These are phyloP conservation scores for Scelioninae gen. 2 DNA, from an alignment of 2,888 invertebrate genomes.

Conservation along the genomic window DNA sequence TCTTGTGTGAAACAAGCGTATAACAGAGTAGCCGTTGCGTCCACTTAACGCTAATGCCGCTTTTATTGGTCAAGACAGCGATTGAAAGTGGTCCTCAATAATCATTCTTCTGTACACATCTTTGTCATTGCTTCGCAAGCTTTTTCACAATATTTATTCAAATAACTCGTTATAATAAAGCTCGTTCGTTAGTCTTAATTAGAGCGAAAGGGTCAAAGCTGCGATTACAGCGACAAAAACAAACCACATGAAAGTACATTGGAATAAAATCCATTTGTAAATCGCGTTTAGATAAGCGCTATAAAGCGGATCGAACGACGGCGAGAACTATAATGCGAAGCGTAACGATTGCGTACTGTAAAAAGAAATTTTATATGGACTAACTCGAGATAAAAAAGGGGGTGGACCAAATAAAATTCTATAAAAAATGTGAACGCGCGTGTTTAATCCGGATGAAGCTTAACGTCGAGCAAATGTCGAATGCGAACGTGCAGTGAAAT, in stretches of 20 bases:
- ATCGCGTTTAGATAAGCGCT: constrained; percentile 52
- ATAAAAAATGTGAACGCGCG: constrained; percentile 69
- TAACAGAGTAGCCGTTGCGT: constrained; percentile 69
- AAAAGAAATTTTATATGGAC: constrained; percentile 63
- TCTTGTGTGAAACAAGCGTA: constrained; percentile 68
- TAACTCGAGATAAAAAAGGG: constrained; percentile 64
- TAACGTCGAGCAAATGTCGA: constrained; percentile 67
- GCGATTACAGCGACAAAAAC: constrained; percentile 15
- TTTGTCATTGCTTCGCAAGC: constrained; percentile 8
- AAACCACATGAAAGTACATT: constrained; percentile 57
- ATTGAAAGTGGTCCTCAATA: constrained; percentile 60
- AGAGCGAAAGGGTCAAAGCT: constrained; percentile 8
- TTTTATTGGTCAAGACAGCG: constrained; percentile 73
- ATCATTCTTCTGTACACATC: constrained; percentile 20
- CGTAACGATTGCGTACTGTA: constrained; percentile 40
- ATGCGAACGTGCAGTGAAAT: constrained; percentile 43
- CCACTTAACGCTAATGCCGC: constrained; percentile 73
- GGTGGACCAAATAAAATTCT: constrained; percentile 66
- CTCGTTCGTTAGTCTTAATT: constrained; percentile 12
- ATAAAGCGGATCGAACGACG: constrained; percentile 42
- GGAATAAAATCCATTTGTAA: constrained; percentile 46
- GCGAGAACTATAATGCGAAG: constrained; percentile 32
- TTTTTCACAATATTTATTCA: constrained; percentile 16
- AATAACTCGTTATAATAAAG: constrained; percentile 16
- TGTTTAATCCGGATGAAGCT: constrained; percentile 74